Base-by-base conservation (phyloP, 2,888 invertebrate species). In the Camponotus fellah region DNA sequence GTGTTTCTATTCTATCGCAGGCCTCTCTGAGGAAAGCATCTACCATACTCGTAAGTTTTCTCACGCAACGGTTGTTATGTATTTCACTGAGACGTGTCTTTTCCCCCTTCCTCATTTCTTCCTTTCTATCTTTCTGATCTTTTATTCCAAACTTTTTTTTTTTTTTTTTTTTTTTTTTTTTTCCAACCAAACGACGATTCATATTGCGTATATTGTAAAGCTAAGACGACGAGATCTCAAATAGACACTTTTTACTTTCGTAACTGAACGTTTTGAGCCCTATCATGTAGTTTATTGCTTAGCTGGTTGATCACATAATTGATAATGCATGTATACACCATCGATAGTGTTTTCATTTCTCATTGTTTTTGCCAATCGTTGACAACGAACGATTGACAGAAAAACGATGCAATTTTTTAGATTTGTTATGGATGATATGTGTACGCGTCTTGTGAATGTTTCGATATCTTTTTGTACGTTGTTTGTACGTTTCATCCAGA, bases 21-120 rank as follows among this genome's bases (percentile, higher is more conserved):
- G 96, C 96, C 95, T 96, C 91, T 96, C 96, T 92, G 96, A 96
- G 95, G 96, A 96, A 95, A 96, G 95, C 95, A 96, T 96, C 94
- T 96, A 96, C 89, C 96, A 96, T 94, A 95, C 96, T 95, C 96
- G 96, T 96, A 96, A 96, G 96, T 96, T 96, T 88, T 83, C 87
- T 89, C 79, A 86, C 71, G 83, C 82, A 86, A 88, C 72, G 34
- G 21, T 80, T 80, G 46, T 80, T 71, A 71, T 43, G 14, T 86
- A 65, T 85, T 85, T 88, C 34, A n/a, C 12, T 72, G 60, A 53
- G 53, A 53, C 53, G 62, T 71, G 66, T 86, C 32, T 43, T 49
- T 56, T 74, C 37, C 8, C 6, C 6, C 17, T 12, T 14, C 17
- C 21, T 2, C 9, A 12, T n/a, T 49, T 62, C 46, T 34, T 49